Evolutionary conservation across 2,888 invertebrate species (phyloP).

Genomic region (Synanthedon vespiformis): DNA sequence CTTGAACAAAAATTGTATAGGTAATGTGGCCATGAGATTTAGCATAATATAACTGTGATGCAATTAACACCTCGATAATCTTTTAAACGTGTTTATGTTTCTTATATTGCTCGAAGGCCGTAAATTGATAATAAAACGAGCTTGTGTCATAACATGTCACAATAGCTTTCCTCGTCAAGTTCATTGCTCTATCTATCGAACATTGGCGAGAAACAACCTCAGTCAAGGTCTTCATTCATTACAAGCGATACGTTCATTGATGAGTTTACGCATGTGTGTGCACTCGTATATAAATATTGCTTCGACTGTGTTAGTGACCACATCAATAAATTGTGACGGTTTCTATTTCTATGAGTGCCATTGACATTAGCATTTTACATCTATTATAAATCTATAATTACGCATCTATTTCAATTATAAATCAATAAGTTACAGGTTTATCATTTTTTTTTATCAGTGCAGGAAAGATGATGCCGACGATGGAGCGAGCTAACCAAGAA

Average conservation of each 20-base stretch:
- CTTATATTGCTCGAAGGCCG: not conserved
- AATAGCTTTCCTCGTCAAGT: conserved; percentile 17
- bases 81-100: too few species aligned
- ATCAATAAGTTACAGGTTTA: too few species aligned
- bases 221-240: conserved; percentile 50
- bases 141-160: not conserved
- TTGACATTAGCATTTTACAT: not conserved
- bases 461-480: too few species aligned
- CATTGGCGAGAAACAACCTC: conserved; percentile 41
- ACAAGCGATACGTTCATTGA: conserved; percentile 42
- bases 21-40: too few species aligned
- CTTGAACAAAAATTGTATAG: too few species aligned
- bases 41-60: too few species aligned
- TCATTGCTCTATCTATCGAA: conserved; percentile 38
- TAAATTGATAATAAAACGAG: not conserved
- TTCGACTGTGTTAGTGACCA: conserved; percentile 16
- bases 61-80: too few species aligned
- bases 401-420: too few species aligned
- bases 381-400: too few species aligned
- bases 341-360: not conserved
- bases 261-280: conserved; percentile 20
- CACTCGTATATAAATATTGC: not conserved
- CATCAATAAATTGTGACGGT: conserved; percentile 8
- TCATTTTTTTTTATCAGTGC: too few species aligned
- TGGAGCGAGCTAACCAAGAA: too few species aligned